Percentiles rank a stretch among this genome's conserved stretches.
These are phyloP conservation scores for Macrosteles quadrilineatus DNA, from an alignment of 1,140 invertebrate species.

Conservation along the genomic window DNA sequence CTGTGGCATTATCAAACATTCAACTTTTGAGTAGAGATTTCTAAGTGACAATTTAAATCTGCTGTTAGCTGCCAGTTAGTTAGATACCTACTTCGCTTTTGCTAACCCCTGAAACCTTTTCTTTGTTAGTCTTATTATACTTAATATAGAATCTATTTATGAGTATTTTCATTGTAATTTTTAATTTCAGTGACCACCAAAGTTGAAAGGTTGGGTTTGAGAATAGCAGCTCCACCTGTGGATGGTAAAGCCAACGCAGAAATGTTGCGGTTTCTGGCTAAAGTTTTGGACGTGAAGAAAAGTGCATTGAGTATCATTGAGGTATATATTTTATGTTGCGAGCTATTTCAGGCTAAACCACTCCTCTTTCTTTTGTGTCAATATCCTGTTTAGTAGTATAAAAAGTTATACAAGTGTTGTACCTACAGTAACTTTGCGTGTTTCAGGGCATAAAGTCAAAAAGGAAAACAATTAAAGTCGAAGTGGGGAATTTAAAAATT, in stretches of 20 bases:
- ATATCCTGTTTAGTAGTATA: background rate
- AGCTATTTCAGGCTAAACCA: background rate
- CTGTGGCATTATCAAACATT: too few species aligned
- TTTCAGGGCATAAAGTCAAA: background rate
- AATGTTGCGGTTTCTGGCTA: constrained; percentile 69
- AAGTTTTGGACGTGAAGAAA: constrained; percentile 67
- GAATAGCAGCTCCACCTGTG: constrained; percentile 73
- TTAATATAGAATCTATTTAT: too few species aligned
- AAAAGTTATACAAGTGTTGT: background rate
- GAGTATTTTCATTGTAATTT: too few species aligned
- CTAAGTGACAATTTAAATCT: too few species aligned
- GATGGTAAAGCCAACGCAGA: constrained; percentile 80
- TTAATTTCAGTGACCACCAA: constrained; percentile 63
- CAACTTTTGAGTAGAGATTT: too few species aligned
- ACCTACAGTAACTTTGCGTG: background rate
- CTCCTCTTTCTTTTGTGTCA: background rate
- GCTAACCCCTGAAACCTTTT: too few species aligned
- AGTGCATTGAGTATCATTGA: constrained; percentile 66
- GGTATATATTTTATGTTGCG: constrained; percentile 49
- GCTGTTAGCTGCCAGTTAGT: too few species aligned
- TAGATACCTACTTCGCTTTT: too few species aligned
- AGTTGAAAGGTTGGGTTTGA: constrained; percentile 60
- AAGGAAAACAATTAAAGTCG: background rate
- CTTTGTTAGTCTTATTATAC: too few species aligned
- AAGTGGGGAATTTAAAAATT: background rate